Base-by-base conservation (phyloP, 2,888 invertebrate species). In the Dorcus hopei region DNA sequence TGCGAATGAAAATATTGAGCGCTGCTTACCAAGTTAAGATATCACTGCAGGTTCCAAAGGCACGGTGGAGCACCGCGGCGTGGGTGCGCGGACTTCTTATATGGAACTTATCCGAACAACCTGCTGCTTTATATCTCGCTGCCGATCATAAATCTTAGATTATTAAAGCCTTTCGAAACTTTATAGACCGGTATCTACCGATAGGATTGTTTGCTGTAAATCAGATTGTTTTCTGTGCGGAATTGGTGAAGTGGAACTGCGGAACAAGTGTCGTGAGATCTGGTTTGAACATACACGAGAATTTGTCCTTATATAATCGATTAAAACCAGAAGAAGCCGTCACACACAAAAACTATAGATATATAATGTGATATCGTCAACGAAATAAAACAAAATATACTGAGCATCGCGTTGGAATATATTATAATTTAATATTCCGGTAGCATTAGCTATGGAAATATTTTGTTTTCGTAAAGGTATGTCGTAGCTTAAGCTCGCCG, bases 151-250 rank as follows among this genome's bases (percentile, higher is more conserved):
- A 69, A 68, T 70, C 70, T 68, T 65, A 59, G 61, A 67, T 69
- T 68, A 68, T 68, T 70, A 70, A 65, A 65, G 65, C 65, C 68
- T 71, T 71, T 71, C 70, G 68, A 70, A 70, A 69, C 62, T 67
- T 66, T 66, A 68, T 66, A 60, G 69, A 66, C 67, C 64, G 62
- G 54, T 66, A 66, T 68, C 66, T 62, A 61, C 63, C 62, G 69
- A 70, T 70, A 68, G 70, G 71, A 71, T 72, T 71, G 68, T 71
- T 69, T 66, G 70, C 65, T 68, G 71, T 72, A 72, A 72, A 72
- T 72, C 72, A 71, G 68, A 70, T 66, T 64, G 69, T 68, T 68
- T 65, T 68, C 66, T 63, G 68, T 68, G 65, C 59, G 50, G 53
- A 63, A 59, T 48, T 56, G 57, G 56, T 61, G 57, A 55, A 63